Conservation (phyloP, 2,797 vertebrate species). For the Cirrhinus molitorella region DNA sequence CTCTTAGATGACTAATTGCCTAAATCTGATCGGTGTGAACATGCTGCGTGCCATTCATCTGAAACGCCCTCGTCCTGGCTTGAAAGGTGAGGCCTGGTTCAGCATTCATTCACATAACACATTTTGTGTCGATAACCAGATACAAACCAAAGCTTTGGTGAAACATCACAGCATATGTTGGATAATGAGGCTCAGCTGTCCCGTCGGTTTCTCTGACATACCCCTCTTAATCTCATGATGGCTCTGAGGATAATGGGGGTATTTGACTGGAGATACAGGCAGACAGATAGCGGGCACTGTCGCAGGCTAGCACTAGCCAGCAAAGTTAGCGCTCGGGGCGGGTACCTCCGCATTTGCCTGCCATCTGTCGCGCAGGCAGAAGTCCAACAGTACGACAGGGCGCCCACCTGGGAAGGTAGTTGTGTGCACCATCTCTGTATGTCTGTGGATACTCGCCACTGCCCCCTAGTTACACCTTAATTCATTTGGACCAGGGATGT, state of each 20-base stretch:
- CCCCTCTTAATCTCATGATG: conserved; percentile 75
- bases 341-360: conserved; percentile 78
- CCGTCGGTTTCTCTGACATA: conserved; percentile 73
- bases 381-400: conserved; percentile 73
- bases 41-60: conserved; percentile 48
- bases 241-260: conserved; percentile 67
- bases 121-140: conserved; percentile 57
- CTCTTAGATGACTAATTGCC: conserved; percentile 74
- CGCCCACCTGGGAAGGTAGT: conserved; percentile 68
- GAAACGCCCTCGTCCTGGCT: conserved; percentile 38
- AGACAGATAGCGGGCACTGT: conserved; percentile 68
- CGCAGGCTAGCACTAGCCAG: conserved; percentile 60
- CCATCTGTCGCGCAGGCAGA: conserved; percentile 83
- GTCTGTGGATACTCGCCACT: conserved; percentile 53
- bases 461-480: conserved; percentile 59
- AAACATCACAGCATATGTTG: conserved; percentile 73
- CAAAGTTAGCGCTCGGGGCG: conserved; percentile 76
- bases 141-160: conserved; percentile 59
- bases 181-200: conserved; percentile 74
- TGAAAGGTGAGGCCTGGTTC: conserved; percentile 52
- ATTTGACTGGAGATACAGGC: conserved; percentile 67
- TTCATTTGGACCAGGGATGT: conserved; percentile 46
- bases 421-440: conserved; percentile 33
- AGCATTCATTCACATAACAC: conserved; percentile 56
- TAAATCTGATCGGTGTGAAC: conserved; percentile 69